These are phyloP conservation scores for Gymnoscelis rufifasciata DNA, from an alignment of 2,888 invertebrate genomes.

Conservation along the genomic window DNA sequence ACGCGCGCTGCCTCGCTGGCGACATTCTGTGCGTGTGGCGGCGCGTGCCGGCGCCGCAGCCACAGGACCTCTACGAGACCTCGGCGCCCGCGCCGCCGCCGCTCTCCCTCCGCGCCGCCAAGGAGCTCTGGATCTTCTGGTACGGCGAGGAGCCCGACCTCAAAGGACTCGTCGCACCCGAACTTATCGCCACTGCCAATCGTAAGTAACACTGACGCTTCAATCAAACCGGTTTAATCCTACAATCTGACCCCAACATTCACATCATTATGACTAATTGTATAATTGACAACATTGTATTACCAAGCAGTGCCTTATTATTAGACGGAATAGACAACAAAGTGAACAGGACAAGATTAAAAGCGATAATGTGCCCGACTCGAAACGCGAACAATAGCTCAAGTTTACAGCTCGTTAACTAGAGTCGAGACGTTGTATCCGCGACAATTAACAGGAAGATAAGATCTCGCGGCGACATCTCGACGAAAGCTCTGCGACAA, in stretches of 20 bases:
- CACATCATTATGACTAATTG: neutral
- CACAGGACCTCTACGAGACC: conserved; percentile 72
- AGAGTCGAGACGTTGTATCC: conserved; percentile 47
- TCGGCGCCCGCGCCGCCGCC: conserved; percentile 81
- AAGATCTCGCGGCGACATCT: conserved; percentile 44
- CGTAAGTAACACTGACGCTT: conserved; percentile 81
- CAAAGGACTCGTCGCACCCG: conserved; percentile 88
- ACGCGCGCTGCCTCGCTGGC: conserved; percentile 93
- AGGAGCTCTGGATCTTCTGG: conserved; percentile 99
- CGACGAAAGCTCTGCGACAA: conserved; percentile 34
- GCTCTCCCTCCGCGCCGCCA: conserved; percentile 90
- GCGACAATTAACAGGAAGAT: conserved; percentile 61
- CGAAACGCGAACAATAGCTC: conserved; percentile 46
- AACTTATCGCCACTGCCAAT: conserved; percentile 88
- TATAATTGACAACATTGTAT: conserved; percentile 1
- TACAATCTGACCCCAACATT: neutral
- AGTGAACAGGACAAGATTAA: conserved; percentile 18
- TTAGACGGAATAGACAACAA: conserved; percentile 9
- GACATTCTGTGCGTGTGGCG: conserved; percentile 99
- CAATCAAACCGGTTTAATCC: neutral
- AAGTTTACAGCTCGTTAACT: conserved; percentile 65
- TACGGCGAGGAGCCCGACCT: conserved; percentile 98
- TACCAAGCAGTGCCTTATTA: conserved; percentile 1
- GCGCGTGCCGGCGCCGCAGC: conserved; percentile 83
- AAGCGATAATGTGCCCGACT: conserved; percentile 26